phyloP scores from a whole-genome alignment of 2,113 vertebrate genomes.

The Trinectes maculatus region DNA sequence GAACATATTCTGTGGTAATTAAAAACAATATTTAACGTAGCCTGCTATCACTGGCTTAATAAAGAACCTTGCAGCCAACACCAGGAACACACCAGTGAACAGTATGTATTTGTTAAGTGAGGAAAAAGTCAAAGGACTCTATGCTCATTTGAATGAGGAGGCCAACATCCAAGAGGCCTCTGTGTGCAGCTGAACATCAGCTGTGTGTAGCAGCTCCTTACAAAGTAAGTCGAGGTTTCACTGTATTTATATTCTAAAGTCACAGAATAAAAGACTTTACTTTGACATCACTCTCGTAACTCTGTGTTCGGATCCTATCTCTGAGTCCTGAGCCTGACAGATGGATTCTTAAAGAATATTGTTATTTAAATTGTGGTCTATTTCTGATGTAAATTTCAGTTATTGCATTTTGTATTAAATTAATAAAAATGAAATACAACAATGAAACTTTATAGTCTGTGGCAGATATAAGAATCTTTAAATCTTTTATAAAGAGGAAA shows the following conservation, averaged over 20 bases:
- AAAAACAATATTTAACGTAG: not conserved
- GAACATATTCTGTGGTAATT: not conserved
- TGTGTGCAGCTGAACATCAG: not conserved
- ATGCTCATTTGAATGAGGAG: too few relatives aligned
- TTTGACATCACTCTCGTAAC: too few relatives aligned
- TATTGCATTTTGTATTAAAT: too few relatives aligned
- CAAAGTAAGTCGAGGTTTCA: too few relatives aligned
- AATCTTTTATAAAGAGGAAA: constrained; percentile 24
- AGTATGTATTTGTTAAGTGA: not conserved
- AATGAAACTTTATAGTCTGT: constrained; percentile 1
- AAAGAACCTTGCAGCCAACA: not conserved
- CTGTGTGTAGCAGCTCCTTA: not conserved
- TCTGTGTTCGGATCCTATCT: too few relatives aligned
- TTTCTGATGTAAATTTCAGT: too few relatives aligned
- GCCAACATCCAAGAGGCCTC: too few relatives aligned
- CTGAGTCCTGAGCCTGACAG: too few relatives aligned
- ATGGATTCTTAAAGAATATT: too few relatives aligned
- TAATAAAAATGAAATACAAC: not conserved
- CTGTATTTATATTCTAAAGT: too few relatives aligned
- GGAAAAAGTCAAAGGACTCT: too few relatives aligned
- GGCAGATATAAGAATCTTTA: constrained; percentile 13
- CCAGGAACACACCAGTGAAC: not conserved
- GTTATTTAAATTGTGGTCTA: not conserved
- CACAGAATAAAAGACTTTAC: too few relatives aligned
- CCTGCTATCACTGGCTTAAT: not conserved